These are phyloP conservation scores for Drosophila pallidifrons DNA, from an alignment of 1,140 invertebrate genomes.

Conservation along the genomic window DNA sequence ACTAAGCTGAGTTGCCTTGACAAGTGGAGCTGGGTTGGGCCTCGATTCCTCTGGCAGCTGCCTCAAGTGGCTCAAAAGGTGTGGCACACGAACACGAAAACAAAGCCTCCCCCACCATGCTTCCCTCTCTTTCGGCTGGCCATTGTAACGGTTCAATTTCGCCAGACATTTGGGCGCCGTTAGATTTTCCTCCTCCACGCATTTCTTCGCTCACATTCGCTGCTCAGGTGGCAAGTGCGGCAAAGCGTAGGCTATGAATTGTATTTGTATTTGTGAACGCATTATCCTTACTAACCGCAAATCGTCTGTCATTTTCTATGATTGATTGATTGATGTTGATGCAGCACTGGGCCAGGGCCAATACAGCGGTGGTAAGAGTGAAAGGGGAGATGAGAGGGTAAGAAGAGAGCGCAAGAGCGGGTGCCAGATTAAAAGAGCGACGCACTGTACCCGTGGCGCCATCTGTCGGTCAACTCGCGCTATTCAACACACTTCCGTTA, in stretches of 20 bases:
- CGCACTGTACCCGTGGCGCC: slow-evolving; percentile 37
- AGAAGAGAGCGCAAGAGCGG: background rate
- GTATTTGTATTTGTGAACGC: slow-evolving; percentile 19
- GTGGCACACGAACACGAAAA: slow-evolving; percentile 19
- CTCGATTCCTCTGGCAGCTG: background rate
- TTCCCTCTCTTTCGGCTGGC: background rate
- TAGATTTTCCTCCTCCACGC: background rate
- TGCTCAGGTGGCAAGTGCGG: background rate
- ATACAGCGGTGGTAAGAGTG: too few relatives aligned
- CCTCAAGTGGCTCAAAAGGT: slow-evolving; percentile 37
- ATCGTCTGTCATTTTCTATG: slow-evolving; percentile 56
- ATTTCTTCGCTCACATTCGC: too few relatives aligned
- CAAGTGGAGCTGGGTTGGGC: slow-evolving; percentile 6
- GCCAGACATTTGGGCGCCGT: slow-evolving; percentile 45
- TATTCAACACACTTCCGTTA: slow-evolving; percentile 29
- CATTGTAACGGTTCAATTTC: slow-evolving; percentile 2
- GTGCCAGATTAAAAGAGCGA: background rate
- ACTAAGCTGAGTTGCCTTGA: slow-evolving; percentile 7
- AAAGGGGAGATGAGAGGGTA: background rate
- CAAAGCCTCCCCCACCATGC: background rate
- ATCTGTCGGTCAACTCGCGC: slow-evolving; percentile 23
- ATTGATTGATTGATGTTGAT: slow-evolving; percentile 57
- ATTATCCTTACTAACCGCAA: slow-evolving; percentile 55
- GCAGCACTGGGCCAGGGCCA: background rate
- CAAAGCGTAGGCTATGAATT: slow-evolving; percentile 37